A percentile compares a stretch with the other conserved stretches of the same genome.
Conservation (phyloP, 2,797 vertebrate genomes). For the Gambusia yucatana region DNA sequence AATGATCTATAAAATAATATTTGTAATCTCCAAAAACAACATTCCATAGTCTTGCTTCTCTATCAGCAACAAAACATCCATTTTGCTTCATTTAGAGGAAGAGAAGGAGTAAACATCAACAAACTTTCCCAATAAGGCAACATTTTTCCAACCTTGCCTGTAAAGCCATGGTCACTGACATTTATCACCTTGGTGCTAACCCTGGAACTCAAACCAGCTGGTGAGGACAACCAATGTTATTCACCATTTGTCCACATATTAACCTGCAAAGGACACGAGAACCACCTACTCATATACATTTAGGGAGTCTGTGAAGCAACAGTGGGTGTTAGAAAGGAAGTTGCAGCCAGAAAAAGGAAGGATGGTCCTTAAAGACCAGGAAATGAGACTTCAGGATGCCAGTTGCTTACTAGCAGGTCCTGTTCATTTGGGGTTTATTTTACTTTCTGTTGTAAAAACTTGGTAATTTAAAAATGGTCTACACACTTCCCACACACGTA, state of each 20-base stretch:
- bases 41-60: slow-evolving; percentile 38
- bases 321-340: slow-evolving; percentile 85
- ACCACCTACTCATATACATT: slow-evolving; percentile 26
- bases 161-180: slow-evolving; percentile 62
- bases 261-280: slow-evolving; percentile 51
- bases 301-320: slow-evolving; percentile 53
- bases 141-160: slow-evolving; percentile 25
- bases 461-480: slow-evolving; percentile 26
- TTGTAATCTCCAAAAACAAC: slow-evolving; percentile 28
- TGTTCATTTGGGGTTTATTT: slow-evolving; percentile 39
- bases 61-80: slow-evolving; percentile 37
- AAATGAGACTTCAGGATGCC: slow-evolving; percentile 94
- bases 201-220: slow-evolving; percentile 44
- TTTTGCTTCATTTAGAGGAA: slow-evolving; percentile 20
- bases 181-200: slow-evolving; percentile 12
- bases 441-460: slow-evolving; percentile 36
- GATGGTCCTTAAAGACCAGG: slow-evolving; percentile 93
- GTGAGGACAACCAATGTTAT: slow-evolving; percentile 34
- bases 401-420: slow-evolving; percentile 87
- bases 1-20: slow-evolving; percentile 50
- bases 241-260: slow-evolving; percentile 67
- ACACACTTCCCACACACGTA: slow-evolving; percentile 23
- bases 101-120: slow-evolving; percentile 46
- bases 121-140: slow-evolving; percentile 45
- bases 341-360: slow-evolving; percentile 88